Base-by-base conservation (phyloP, 2,888 invertebrate genomes). In the Ommatoiulus sabulosus region DNA sequence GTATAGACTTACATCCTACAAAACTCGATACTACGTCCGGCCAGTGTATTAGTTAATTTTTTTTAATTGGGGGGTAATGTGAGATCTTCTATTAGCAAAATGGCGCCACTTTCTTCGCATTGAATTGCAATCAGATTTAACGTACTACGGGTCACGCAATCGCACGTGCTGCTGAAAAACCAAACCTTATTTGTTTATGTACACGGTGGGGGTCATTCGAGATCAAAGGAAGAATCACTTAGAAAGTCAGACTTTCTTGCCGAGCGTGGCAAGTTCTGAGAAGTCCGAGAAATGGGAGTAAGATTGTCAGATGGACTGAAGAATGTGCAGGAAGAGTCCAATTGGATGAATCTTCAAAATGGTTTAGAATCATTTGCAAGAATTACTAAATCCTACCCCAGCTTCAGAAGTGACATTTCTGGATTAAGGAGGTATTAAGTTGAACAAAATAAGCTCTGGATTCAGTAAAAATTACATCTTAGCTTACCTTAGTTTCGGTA, bases 61-160 rank as follows among this genome's bases (percentile, higher is more conserved):
- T 80, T 35, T 80, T 35, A 80, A 80, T 80, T 80, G 80, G 80
- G 15, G 0, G 80, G 35, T 80, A 35, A 80, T 35, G 24, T 80
- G 15, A 24, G 24, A 15, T 17, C 3, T 24, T 72, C 24, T 4
- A 24, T 72, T 24, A 72, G 8, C 6, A 35, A 80, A 35, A 80
- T 80, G 80, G 80, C 80, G 80, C 80, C 80, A 80, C 72, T 72
- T 72, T 10, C 72, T n/a, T n/a, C 72, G 72, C 72, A 24, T 24
- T 20, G 24, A 72, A 24, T 72, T 72, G 72, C 52, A 12, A 52
- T 52, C 52, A 12, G 15, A 52, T 52, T 35, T 52, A 52, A 12
- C 52, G 12, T 52, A 52, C 15, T 12, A 8, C 52, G 15, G 8
- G 48, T 12, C 48, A 12, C 7, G 12, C 12, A 48, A 48, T 48